Percentiles rank a stretch among this genome's conserved stretches.
These are phyloP conservation scores for Porites cylindrica DNA, from an alignment of 92 coral and sea anemone genomes.

Conservation along the genomic window DNA sequence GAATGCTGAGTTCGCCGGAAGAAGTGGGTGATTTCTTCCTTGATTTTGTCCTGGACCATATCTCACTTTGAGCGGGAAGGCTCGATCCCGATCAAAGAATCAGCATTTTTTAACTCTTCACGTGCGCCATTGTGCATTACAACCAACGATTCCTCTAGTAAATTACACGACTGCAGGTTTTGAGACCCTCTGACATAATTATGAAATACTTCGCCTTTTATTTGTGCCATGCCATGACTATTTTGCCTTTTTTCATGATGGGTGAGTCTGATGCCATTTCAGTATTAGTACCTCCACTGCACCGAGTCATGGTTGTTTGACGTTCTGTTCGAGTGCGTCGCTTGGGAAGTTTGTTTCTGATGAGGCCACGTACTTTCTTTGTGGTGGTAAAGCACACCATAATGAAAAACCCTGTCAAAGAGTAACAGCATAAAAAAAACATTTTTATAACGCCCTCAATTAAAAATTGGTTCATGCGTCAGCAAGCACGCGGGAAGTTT, in stretches of 20 bases:
- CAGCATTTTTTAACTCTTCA: too few species aligned
- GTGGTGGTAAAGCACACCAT: constrained; percentile 34
- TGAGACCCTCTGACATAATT: background rate
- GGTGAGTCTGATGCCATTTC: background rate
- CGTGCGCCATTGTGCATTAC: too few species aligned
- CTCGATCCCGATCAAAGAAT: too few species aligned
- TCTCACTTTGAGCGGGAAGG: too few species aligned
- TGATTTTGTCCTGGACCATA: too few species aligned
- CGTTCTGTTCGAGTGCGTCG: background rate
- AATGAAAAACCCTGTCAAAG: constrained; percentile 32
- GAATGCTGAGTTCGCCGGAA: too few species aligned
- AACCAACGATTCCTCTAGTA: background rate
- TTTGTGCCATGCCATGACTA: background rate
- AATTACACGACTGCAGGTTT: background rate
- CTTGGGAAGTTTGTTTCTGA: constrained; percentile 15
- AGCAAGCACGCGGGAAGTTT: too few species aligned
- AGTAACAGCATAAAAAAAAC: too few species aligned
- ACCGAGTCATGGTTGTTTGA: background rate
- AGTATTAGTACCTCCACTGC: background rate
- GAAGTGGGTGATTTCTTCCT: too few species aligned
- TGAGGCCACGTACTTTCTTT: constrained; percentile 23
- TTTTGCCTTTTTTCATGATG: background rate
- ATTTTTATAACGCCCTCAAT: too few species aligned
- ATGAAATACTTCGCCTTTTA: background rate
- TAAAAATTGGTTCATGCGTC: too few species aligned